These are phyloP conservation scores for Urosaurus nigricauda DNA, from an alignment of 2,797 vertebrate species.

Conservation along the genomic window DNA sequence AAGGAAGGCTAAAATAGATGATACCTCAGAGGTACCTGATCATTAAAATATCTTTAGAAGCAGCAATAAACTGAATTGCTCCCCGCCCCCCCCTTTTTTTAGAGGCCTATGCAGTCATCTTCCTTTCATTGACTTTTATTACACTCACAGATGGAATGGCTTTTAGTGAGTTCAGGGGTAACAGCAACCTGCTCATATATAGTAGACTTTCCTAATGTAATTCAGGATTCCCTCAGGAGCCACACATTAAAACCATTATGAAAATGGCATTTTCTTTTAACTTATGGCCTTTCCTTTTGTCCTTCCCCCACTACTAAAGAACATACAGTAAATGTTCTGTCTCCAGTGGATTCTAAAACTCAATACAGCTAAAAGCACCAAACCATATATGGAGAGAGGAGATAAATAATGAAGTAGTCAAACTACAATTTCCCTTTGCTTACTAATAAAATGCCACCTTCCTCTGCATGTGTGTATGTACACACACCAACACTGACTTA, in stretches of 20 bases:
- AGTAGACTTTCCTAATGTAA: constrained; percentile 54
- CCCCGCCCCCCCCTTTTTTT: constrained; percentile 10
- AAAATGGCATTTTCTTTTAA: constrained; percentile 62
- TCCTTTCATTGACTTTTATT: constrained; percentile 65
- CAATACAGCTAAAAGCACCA: constrained; percentile 59
- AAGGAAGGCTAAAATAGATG: neutral
- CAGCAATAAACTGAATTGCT: constrained; percentile 42
- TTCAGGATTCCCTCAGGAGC: constrained; percentile 58
- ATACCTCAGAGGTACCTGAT: constrained; percentile 13
- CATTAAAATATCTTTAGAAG: constrained; percentile 26
- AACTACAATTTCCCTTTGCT: constrained; percentile 31
- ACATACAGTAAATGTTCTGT: constrained; percentile 42
- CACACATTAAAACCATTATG: constrained; percentile 49
- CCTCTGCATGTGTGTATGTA: constrained; percentile 5
- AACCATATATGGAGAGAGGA: neutral
- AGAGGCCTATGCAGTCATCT: constrained; percentile 26
- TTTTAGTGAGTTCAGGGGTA: constrained; percentile 55
- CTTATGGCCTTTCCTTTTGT: constrained; percentile 54
- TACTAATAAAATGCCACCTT: constrained; percentile 59
- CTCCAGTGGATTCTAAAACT: constrained; percentile 51
- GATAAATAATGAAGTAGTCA: constrained; percentile 58
- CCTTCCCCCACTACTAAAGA: constrained; percentile 36
- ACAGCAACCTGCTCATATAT: constrained; percentile 48
- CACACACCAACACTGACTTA: too few species aligned
- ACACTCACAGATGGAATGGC: constrained; percentile 52